Base-by-base conservation (phyloP, 2,113 vertebrate genomes). In the Emydura subglobosa region DNA sequence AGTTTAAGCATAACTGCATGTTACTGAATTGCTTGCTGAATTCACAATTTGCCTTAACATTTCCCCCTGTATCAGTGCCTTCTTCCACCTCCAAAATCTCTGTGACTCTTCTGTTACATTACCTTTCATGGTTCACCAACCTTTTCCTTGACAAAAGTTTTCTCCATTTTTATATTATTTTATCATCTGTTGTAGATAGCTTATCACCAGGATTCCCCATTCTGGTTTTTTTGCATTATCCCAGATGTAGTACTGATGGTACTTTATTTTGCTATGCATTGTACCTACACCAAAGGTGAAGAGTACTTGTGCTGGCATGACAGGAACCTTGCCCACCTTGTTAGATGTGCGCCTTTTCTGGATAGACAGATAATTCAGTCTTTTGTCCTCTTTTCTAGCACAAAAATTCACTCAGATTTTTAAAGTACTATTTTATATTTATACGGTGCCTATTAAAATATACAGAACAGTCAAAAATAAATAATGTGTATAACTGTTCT, bases 301-400 rank as follows among this genome's bases (percentile, higher is more conserved):
- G 34, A 87, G 85, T 9, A 44, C 9, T 54, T 74, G 54, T 50
- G 14, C 72, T 76, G 51, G 47, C 50, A 83, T 5, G 74, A 79
- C 21, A 86, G 5, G 25, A 86, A 50, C 47, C n/a, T 82, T 81
- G 42, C 3, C 49, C 39, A 79, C 12, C 2, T 12, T 87, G 25
- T 54, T 27, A 78, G 34, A 72, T 72, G 5, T 39, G 19, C 2
- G 17, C 17, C 34, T 72, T 72, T 72, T 72, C 17, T 39, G 65
- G n/a, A n/a, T 65, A n/a, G 72, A 50, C 34, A 90, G 39, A 50
- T 93, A 93, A 87, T 91, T 92, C 42, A 72, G 47, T n/a, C 11
- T 44, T 27, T 24, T 76, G 42, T 44, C n/a, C 49, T 92, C 19
- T n/a, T 42, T 85, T 74, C 31, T 82, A 91, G 39, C 39, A 79